A percentile compares a stretch with the other conserved stretches of the same genome.
phyloP scores from a whole-genome alignment of 1,140 invertebrate genomes.

The Bombus affinis region DNA sequence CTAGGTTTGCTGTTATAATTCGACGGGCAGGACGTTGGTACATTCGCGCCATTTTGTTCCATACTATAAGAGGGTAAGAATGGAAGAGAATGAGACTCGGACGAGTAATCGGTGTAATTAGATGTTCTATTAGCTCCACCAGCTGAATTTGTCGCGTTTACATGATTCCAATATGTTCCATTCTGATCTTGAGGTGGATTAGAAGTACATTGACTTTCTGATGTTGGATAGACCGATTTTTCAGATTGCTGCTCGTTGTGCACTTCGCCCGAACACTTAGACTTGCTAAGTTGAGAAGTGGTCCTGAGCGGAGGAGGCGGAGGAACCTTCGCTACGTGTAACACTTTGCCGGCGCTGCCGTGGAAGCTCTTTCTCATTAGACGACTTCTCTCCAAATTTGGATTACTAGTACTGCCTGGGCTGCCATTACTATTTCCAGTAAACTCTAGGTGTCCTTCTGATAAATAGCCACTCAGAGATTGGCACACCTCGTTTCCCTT shows the following conservation, averaged over 20 bases:
- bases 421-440: slow-evolving; percentile 77
- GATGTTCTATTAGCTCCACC: slow-evolving; percentile 59
- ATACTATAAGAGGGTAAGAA: slow-evolving; percentile 84
- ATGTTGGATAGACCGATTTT: slow-evolving; percentile 81
- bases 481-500: slow-evolving; percentile 84
- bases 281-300: slow-evolving; percentile 90
- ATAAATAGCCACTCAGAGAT: slow-evolving; percentile 91
- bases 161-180: slow-evolving; percentile 76
- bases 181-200: slow-evolving; percentile 73
- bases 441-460: slow-evolving; percentile 93
- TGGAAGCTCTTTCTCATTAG: slow-evolving; percentile 95
- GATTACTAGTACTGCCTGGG: slow-evolving; percentile 85
- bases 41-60: slow-evolving; percentile 56
- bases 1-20: slow-evolving; percentile 75
- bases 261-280: slow-evolving; percentile 86
- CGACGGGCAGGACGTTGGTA: slow-evolving; percentile 58
- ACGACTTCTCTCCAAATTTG: slow-evolving; percentile 92
- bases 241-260: slow-evolving; percentile 83
- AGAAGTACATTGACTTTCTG: slow-evolving; percentile 73
- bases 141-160: slow-evolving; percentile 51
- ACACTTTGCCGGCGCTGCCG: slow-evolving; percentile 90
- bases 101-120: slow-evolving; percentile 81
- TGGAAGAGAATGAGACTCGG: slow-evolving; percentile 86
- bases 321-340: slow-evolving; percentile 92
- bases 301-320: slow-evolving; percentile 93